A percentile compares a stretch with the other conserved stretches of the same genome.
Conservation (phyloP, 2,888 invertebrate genomes). For the Horisme vitalbata region DNA sequence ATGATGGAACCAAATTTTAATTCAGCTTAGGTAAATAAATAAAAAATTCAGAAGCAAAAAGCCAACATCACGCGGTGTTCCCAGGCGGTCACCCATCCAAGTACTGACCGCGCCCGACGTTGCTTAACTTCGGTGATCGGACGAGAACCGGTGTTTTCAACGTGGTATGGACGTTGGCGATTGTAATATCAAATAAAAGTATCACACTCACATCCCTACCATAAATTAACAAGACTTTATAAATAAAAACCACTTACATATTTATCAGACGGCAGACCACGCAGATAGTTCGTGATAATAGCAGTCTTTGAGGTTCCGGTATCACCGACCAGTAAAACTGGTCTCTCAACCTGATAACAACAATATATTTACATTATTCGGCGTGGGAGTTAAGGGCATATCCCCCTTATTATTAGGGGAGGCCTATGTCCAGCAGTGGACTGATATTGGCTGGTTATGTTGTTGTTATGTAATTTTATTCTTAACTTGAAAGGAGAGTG, state of each 20-base stretch:
- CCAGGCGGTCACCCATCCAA: slow-evolving; percentile 62
- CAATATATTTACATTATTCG: background rate
- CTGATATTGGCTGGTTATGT: too few relatives aligned
- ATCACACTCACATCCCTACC: background rate
- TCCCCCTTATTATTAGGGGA: too few relatives aligned
- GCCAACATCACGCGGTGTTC: slow-evolving; percentile 57
- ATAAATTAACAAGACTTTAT: too few relatives aligned
- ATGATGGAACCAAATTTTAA: too few relatives aligned
- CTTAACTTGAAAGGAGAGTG: too few relatives aligned
- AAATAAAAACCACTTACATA: too few relatives aligned
- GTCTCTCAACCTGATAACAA: slow-evolving; percentile 84
- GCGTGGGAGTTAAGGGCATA: too few relatives aligned
- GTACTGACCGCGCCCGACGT: slow-evolving; percentile 74
- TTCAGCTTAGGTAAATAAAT: too few relatives aligned
- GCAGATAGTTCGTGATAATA: slow-evolving; percentile 91
- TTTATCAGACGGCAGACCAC: slow-evolving; percentile 85
- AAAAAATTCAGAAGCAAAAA: slow-evolving; percentile 36
- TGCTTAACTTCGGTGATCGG: slow-evolving; percentile 77
- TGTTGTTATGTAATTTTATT: too few relatives aligned
- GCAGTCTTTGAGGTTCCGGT: slow-evolving; percentile 97
- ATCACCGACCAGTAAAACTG: slow-evolving; percentile 93
- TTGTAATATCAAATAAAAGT: background rate
- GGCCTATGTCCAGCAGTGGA: too few relatives aligned
- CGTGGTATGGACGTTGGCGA: slow-evolving; percentile 35
- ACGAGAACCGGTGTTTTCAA: slow-evolving; percentile 60